Conservation (phyloP, 2,797 vertebrate species). For the Nyctibius grandis region DNA sequence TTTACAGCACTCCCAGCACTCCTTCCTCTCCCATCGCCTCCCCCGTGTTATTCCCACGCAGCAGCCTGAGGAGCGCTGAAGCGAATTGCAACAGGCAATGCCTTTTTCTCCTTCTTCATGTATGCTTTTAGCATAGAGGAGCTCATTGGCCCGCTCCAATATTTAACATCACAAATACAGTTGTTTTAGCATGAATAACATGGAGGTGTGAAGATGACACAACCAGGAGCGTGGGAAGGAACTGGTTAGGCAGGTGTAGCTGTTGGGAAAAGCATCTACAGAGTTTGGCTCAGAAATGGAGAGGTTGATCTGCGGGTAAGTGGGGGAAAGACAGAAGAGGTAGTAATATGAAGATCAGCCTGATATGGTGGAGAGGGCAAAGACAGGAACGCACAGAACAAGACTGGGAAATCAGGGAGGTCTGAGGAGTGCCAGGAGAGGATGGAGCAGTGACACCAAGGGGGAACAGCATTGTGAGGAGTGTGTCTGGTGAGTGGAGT, state of each 20-base stretch:
- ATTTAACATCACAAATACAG: neutral
- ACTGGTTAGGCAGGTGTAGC: conserved; percentile 19
- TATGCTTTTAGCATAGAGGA: neutral
- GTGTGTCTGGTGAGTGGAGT: neutral
- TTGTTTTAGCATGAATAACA: neutral
- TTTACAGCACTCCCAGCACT: neutral
- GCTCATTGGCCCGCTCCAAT: neutral
- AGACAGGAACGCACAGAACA: neutral
- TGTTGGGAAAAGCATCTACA: neutral
- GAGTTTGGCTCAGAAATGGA: neutral
- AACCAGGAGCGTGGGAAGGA: neutral
- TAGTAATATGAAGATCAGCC: neutral
- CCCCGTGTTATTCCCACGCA: neutral
- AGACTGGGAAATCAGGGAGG: neutral
- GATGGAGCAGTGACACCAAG: neutral
- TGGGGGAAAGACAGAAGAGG: neutral
- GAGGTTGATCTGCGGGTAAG: neutral
- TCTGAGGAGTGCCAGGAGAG: neutral
- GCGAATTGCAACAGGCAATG: neutral
- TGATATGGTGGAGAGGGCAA: neutral
- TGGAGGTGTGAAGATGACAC: neutral
- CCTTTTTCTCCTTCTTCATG: neutral
- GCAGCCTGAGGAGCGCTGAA: neutral
- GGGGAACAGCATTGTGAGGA: neutral
- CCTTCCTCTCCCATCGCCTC: fast-evolving